Base-by-base conservation (phyloP, 2,113 vertebrate genomes). In the Orthonyx spaldingii region DNA sequence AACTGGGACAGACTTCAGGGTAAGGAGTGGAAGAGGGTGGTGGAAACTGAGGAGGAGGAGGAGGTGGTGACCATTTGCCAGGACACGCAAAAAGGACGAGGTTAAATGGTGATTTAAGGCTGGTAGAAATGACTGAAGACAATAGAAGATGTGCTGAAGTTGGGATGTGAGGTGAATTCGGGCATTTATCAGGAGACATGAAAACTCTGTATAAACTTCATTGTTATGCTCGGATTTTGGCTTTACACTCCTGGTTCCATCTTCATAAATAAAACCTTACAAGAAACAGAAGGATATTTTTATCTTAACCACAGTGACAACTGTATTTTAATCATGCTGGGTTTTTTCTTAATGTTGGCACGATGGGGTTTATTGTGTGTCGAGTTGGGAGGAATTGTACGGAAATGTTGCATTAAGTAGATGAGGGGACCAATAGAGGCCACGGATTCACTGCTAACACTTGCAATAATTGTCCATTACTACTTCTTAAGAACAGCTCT, bases 401-500 rank as follows among this genome's bases (percentile, higher is more conserved):
- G 20, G 92, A 78, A 89, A 88, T 59, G 89, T 80, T 91, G 66
- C 59, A 22, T 94, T 91, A 96, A 93, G 81, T 65, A 65, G 86
- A 64, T 35, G 80, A 84, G 77, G n/a, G 61, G 72, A 64, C 79
- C 68, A 90, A 39, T 71, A 10, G 85, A 89, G 92, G 53, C 56
- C 0, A 0, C 30, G 88, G 80, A 87, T 85, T 87, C 66, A 18
- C 65, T 91, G 66, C 87, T 90, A 74, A 56, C 81, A 50, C 89
- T 89, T 65, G 56, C 50, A 42, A 30, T 92, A 95, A 94, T 97
- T 95, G 96, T 96, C 96, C 96, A 95, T 97, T 96, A 96, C 94
- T 94, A 88, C 93, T 96, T 77, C 94, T 96, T 94, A 95, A 96
- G 91, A 96, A 86, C 76, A 93, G 90, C 95, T 97, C 94, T 93